Evolutionary conservation across 2,113 vertebrate species (phyloP).

Genomic region (Pagrus major): DNA sequence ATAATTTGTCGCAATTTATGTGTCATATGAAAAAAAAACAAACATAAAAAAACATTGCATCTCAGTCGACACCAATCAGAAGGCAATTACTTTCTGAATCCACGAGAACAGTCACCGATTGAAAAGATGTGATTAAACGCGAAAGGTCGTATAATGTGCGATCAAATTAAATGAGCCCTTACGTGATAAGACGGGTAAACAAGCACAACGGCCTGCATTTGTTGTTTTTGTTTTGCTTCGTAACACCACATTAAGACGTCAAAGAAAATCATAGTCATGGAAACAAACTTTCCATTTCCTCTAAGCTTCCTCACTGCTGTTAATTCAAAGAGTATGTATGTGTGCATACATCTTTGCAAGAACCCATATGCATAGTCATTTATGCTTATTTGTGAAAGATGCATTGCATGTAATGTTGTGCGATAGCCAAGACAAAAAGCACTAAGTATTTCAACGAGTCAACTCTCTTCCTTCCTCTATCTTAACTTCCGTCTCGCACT

Average conservation of each 20-base stretch:
- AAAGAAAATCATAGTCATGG: slow-evolving; percentile 13
- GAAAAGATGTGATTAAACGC: slow-evolving; percentile 24
- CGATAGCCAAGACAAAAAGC: not conserved
- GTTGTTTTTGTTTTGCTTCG: slow-evolving; percentile 26
- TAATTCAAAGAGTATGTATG: not conserved
- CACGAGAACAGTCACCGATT: not conserved
- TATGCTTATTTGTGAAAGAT: not conserved
- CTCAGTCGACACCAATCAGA: slow-evolving; percentile 14
- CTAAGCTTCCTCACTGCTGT: not conserved
- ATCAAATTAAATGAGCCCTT: slow-evolving; percentile 45
- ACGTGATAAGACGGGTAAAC: slow-evolving; percentile 26
- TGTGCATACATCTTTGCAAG: not conserved
- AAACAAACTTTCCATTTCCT: not conserved
- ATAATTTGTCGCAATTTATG: slow-evolving; percentile 2
- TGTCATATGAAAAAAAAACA: slow-evolving; percentile 9
- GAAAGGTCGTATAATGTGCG: slow-evolving; percentile 36
- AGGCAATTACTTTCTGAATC: slow-evolving; percentile 16
- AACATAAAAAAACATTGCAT: slow-evolving; percentile 1
- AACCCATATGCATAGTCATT: not conserved
- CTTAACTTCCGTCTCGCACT: not conserved
- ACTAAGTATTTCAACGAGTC: not conserved
- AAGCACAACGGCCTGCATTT: slow-evolving; percentile 10
- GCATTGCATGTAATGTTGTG: too few species aligned
- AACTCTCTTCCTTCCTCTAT: not conserved
- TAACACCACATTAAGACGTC: slow-evolving; percentile 41